A percentile compares a stretch with the other conserved stretches of the same genome.
Conservation (phyloP, 2,797 vertebrate species). For the Aeoliscus strigatus region DNA sequence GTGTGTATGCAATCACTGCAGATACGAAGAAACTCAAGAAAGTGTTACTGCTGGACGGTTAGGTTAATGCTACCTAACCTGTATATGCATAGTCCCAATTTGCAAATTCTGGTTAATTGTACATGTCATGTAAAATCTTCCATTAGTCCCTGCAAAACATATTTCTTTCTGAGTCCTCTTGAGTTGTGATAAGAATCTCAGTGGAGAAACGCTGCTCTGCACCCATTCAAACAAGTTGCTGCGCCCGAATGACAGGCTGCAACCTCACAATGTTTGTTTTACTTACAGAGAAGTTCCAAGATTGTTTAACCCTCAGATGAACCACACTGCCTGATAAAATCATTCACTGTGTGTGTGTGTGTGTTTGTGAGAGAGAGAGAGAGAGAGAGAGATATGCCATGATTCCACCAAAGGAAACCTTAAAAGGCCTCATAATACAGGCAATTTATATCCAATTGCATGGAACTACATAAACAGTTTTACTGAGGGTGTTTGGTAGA, state of each 20-base stretch:
- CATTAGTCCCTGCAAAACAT: too few relatives aligned
- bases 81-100: too few relatives aligned
- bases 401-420: slow-evolving; percentile 42
- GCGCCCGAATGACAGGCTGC: slow-evolving; percentile 2
- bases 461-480: slow-evolving; percentile 66
- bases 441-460: slow-evolving; percentile 66
- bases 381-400: too few relatives aligned
- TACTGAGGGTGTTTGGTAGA: slow-evolving; percentile 39
- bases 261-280: slow-evolving; percentile 36
- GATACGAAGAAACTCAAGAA: too few relatives aligned
- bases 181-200: slow-evolving; percentile 20
- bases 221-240: too few relatives aligned
- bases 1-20: too few relatives aligned
- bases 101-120: too few relatives aligned
- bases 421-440: slow-evolving; percentile 56
- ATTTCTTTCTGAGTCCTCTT: slow-evolving; percentile 1
- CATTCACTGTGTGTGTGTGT: slow-evolving; percentile 17
- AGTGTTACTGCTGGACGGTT: too few relatives aligned
- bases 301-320: slow-evolving; percentile 49
- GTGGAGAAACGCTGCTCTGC: slow-evolving; percentile 7
- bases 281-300: slow-evolving; percentile 25
- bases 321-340: slow-evolving; percentile 36
- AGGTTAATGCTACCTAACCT: too few relatives aligned
- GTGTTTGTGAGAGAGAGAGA: too few relatives aligned
- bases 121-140: too few relatives aligned